Conservation (phyloP, 2,797 vertebrate species). For the Gila robusta region DNA sequence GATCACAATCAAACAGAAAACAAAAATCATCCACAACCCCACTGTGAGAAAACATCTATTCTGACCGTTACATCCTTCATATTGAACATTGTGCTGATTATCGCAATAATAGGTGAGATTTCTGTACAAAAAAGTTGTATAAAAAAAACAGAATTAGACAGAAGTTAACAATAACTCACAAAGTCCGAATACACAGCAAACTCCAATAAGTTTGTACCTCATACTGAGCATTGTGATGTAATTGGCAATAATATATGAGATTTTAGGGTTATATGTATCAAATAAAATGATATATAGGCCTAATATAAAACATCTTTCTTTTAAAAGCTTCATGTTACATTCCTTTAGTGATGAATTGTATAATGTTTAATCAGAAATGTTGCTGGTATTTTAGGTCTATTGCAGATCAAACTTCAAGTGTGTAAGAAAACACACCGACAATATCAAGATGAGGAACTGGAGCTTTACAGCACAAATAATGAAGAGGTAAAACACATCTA, state of each 20-base stretch:
- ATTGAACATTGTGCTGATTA: not conserved
- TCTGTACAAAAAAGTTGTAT: not conserved
- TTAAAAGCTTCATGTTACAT: not conserved
- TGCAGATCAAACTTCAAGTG: not conserved
- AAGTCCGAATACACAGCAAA: accelerated
- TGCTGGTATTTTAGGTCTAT: not conserved
- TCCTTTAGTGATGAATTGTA: not conserved
- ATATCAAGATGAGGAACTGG: not conserved
- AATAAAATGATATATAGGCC: not conserved
- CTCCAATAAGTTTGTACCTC: accelerated
- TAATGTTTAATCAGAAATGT: not conserved
- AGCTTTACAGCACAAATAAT: not conserved
- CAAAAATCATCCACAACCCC: accelerated
- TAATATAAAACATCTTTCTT: not conserved
- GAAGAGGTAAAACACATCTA: not conserved
- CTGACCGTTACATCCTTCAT: not conserved
- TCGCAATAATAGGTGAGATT: not conserved
- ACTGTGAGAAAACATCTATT: not conserved
- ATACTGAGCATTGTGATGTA: not conserved
- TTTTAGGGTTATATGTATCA: not conserved
- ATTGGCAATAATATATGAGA: not conserved
- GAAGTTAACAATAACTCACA: not conserved
- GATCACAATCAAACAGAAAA: not conserved
- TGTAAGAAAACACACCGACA: not conserved
- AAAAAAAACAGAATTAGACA: not conserved